Conservation (phyloP, 2,888 invertebrate species). For the Meteorus colon region DNA sequence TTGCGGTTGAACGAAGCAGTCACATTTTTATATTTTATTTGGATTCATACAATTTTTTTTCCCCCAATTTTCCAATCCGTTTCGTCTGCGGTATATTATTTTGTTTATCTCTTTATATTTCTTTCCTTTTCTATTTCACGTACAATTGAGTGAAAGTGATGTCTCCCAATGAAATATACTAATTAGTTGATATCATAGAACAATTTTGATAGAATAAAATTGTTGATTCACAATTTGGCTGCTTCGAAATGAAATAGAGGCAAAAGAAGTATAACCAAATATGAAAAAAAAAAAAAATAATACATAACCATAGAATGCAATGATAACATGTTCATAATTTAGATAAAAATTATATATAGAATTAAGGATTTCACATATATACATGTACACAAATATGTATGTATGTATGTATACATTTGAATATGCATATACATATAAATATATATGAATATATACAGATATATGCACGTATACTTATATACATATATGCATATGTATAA, state of each 20-base stretch:
- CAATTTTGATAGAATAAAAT: slow-evolving; percentile 3
- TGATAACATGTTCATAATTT: slow-evolving; percentile 32
- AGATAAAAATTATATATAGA: neutral
- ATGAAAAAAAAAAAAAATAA: slow-evolving; percentile 21
- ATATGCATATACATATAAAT: neutral
- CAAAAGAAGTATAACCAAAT: slow-evolving; percentile 19
- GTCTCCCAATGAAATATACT: neutral
- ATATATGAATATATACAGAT: slow-evolving; percentile 13
- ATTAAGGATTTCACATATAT: neutral
- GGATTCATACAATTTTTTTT: neutral
- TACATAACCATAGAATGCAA: slow-evolving; percentile 40
- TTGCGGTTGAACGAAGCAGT: slow-evolving; percentile 49
- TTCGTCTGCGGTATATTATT: neutral
- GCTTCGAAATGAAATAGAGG: slow-evolving; percentile 42
- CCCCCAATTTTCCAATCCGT: neutral
- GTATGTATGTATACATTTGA: neutral
- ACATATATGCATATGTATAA: slow-evolving; percentile 49
- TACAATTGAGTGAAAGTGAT: neutral
- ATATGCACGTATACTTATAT: slow-evolving; percentile 33
- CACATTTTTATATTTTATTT: slow-evolving; percentile 42
- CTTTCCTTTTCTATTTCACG: neutral
- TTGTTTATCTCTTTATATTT: neutral
- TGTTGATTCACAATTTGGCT: neutral
- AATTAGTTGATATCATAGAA: neutral
- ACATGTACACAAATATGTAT: neutral